Evolutionary conservation across 2,113 vertebrate genomes (phyloP), one percentile per base, ranked within the genome.

Genomic region (Anguilla japonica): DNA sequence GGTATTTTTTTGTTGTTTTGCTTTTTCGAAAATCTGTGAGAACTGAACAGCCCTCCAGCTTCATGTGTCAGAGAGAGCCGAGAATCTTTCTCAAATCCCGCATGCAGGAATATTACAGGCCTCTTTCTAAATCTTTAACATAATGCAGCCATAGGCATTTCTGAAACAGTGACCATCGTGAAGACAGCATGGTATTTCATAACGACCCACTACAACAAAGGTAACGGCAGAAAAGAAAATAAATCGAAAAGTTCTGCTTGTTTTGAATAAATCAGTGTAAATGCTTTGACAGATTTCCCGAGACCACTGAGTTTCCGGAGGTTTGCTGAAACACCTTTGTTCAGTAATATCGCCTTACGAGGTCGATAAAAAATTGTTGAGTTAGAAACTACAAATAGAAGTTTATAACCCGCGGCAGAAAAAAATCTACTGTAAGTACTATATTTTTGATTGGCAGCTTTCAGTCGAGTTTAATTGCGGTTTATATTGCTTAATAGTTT

Each of bases 31-130:
- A 91, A 90, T 90, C 92, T 85, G 90, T 85, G 88, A 90, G 89
- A 90, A 91, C 91, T 93, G 41, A 40, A 92, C 93, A 93, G 91
- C 89, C 91, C 92, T 91, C 90, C 88, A 92, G 92, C 92, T 92
- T 94, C 92, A 95, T 94, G 95, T 95, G 94, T 95, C 94, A 95
- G 90, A 87, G 60, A 50, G 91, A 92, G 92, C 90, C 88, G 87
- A 91, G 90, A 91, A 92, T 88, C 89, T 89, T 91, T 91, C 89
- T 86, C 88, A 84, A 87, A 88, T 89, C 89, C 91, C 87, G 88
- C 89, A 84, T 91, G 88, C 90, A 89, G 88, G 90, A 93, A 92
- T 93, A 91, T 94, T 93, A 93, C 94, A 93, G 93, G 92, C 89
- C 90, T 92, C 90, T 79, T 91, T 90, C 90, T 91, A 92, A 90